These are phyloP conservation scores for Brachionus angularis DNA, from an alignment of 1,140 invertebrate genomes.

Conservation along the genomic window DNA sequence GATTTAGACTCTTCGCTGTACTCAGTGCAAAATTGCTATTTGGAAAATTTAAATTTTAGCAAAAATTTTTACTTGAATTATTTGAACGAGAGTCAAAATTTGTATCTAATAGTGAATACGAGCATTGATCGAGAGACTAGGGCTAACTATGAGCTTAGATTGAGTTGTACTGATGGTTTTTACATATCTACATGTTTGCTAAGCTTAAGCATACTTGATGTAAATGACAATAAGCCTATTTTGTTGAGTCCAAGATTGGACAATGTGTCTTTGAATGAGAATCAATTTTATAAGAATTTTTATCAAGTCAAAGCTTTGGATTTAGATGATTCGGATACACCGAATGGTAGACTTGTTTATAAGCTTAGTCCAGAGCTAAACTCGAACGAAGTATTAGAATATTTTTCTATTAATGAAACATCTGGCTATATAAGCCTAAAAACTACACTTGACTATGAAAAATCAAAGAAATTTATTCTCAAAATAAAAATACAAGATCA, in stretches of 20 bases:
- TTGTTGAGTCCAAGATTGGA: conserved; percentile 18
- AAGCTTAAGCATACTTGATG: not conserved
- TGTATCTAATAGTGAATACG: conserved; percentile 1
- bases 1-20: not conserved
- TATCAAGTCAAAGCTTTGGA: not conserved
- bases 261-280: conserved; percentile 16
- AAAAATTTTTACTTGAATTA: not conserved
- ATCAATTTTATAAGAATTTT: conserved; percentile 6
- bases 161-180: not conserved
- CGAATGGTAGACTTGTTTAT: not conserved
- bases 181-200: not conserved
- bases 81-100: not conserved
- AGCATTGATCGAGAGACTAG: not conserved
- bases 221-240: not conserved
- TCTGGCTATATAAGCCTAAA: not conserved
- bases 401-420: not conserved
- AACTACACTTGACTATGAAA: not conserved
- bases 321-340: not conserved
- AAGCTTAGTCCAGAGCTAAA: not conserved
- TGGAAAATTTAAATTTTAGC: not conserved
- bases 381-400: not conserved
- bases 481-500: conserved; percentile 17
- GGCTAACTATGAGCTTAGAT: not conserved
- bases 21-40: conserved; percentile 17
- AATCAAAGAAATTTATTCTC: not conserved